These are phyloP conservation scores for Cynodonichthys magdalenae DNA, from an alignment of 2,797 vertebrate genomes.

Conservation along the genomic window DNA sequence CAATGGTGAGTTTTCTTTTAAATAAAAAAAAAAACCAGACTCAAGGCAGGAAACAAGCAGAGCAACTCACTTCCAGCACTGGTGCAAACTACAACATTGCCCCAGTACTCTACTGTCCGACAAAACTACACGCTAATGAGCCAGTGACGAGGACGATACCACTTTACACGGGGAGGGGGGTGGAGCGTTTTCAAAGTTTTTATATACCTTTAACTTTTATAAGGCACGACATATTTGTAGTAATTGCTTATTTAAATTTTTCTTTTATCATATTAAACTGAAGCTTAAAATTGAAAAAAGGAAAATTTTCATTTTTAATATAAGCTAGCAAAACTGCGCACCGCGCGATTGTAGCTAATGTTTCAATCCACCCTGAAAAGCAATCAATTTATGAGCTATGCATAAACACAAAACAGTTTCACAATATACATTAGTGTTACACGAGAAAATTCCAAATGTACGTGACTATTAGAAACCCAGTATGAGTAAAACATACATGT, in stretches of 20 bases:
- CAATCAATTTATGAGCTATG: slow-evolving; percentile 65
- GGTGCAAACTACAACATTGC: slow-evolving; percentile 61
- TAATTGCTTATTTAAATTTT: rapidly evolving
- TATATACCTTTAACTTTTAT: background rate
- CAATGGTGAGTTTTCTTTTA: slow-evolving; percentile 45
- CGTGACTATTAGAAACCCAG: slow-evolving; percentile 13
- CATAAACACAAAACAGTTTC: slow-evolving; percentile 28
- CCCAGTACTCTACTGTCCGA: slow-evolving; percentile 52
- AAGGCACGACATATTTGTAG: rapidly evolving
- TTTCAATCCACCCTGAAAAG: slow-evolving; percentile 60
- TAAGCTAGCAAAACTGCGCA: background rate
- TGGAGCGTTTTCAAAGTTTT: background rate
- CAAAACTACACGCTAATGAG: slow-evolving; percentile 64
- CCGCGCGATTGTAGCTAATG: slow-evolving; percentile 26
- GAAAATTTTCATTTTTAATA: background rate
- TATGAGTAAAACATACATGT: slow-evolving; percentile 2
- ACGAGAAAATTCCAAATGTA: slow-evolving; percentile 19
- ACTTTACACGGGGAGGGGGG: slow-evolving; percentile 21
- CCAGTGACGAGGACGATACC: slow-evolving; percentile 62
- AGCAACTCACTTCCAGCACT: slow-evolving; percentile 43
- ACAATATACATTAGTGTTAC: slow-evolving; percentile 39
- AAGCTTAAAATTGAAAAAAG: rapidly evolving
- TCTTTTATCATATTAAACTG: rapidly evolving
- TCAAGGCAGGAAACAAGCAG: slow-evolving; percentile 34
- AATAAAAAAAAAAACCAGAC: slow-evolving; percentile 12